phyloP scores from a whole-genome alignment of 2,888 invertebrate genomes.

The Pyralis farinalis region DNA sequence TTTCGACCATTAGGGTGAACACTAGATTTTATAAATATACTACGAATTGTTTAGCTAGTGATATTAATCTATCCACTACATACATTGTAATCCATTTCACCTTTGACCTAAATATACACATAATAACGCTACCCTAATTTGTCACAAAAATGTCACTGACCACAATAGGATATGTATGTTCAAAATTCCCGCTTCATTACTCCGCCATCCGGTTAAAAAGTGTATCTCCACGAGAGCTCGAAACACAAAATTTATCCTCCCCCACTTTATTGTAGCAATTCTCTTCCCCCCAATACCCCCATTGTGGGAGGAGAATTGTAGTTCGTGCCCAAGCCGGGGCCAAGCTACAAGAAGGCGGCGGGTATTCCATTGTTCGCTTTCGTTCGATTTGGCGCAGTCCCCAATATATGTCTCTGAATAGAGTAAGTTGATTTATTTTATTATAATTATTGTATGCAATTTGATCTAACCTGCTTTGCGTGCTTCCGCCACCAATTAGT shows the following conservation, averaged over 20 bases:
- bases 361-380: neutral
- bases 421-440: no score
- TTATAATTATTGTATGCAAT: no score
- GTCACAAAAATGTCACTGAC: conserved; percentile 4
- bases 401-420: no score
- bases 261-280: conserved; percentile 46
- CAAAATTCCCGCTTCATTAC: conserved; percentile 21
- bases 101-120: neutral
- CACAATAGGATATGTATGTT: conserved; percentile 1
- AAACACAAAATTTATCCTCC: conserved; percentile 40
- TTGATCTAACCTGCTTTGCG: no score
- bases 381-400: neutral
- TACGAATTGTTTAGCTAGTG: no score
- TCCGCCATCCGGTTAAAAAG: conserved; percentile 22
- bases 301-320: conserved; percentile 30
- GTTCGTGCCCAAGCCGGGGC: conserved; percentile 29
- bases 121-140: neutral
- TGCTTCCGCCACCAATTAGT: no score
- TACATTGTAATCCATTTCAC: neutral
- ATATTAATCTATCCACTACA: no score
- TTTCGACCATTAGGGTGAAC: no score
- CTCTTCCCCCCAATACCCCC: conserved; percentile 29
- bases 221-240: conserved; percentile 19
- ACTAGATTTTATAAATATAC: no score
- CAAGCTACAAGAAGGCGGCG: conserved; percentile 4